These are phyloP conservation scores for Carposina sasakii DNA, from an alignment of 1,140 invertebrate genomes.

Conservation along the genomic window DNA sequence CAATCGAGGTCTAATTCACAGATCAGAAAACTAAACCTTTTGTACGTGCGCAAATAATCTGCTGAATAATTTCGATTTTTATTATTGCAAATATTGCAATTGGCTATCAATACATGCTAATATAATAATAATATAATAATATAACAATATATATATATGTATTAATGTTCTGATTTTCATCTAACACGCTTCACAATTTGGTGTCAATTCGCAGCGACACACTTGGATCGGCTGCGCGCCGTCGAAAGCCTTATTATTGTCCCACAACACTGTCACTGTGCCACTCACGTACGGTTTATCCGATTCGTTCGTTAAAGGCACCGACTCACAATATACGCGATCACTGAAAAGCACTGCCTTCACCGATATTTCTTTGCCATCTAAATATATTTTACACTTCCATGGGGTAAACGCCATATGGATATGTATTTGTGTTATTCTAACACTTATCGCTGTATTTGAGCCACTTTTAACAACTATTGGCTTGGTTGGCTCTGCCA, in stretches of 20 bases:
- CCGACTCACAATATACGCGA: conserved; percentile 42
- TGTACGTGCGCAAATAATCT: no score
- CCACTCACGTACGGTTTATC: conserved; percentile 32
- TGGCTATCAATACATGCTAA: no score
- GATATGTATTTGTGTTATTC: conserved; percentile 53
- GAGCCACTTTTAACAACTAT: conserved; percentile 37
- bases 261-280: conserved; percentile 44
- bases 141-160: no score
- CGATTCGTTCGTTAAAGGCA: conserved; percentile 40
- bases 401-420: conserved; percentile 58
- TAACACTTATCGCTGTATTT: conserved; percentile 33
- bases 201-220: conserved; percentile 4
- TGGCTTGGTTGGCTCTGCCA: conserved; percentile 24
- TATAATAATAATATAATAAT: no score
- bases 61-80: no score
- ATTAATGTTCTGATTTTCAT: no score
- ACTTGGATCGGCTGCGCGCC: conserved; percentile 41
- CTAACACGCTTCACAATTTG: no score
- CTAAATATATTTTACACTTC: conserved; percentile 46
- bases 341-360: conserved; percentile 38
- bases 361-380: conserved; percentile 29
- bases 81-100: no score
- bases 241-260: conserved; percentile 50
- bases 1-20: no score
- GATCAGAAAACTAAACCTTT: no score